These are phyloP conservation scores for Hemitrygon akajei DNA, from an alignment of 2,797 vertebrate genomes.

Conservation along the genomic window DNA sequence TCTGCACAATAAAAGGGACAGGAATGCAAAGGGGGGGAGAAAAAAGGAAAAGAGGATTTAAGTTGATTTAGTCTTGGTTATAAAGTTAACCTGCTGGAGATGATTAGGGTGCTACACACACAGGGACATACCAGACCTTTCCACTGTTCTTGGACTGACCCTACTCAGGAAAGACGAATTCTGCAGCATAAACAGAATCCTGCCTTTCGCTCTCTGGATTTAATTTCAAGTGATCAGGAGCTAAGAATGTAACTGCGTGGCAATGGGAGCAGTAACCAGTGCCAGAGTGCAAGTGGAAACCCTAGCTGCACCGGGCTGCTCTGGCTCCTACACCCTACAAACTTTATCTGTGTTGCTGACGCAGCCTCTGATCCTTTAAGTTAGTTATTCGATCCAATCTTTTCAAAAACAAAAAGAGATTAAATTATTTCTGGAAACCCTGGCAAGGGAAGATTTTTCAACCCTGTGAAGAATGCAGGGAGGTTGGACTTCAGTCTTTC, in stretches of 20 bases:
- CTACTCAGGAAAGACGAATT: background rate
- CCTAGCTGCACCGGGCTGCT: background rate
- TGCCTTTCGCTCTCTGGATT: constrained; percentile 26
- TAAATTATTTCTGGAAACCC: background rate
- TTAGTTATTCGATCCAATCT: background rate
- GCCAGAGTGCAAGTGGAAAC: constrained; percentile 50
- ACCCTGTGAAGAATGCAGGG: background rate
- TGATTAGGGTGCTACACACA: background rate
- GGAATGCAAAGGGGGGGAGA: background rate
- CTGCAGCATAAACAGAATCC: background rate
- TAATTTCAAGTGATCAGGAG: background rate
- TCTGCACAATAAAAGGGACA: background rate
- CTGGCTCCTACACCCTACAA: background rate
- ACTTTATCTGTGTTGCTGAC: background rate
- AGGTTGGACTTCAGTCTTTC: background rate
- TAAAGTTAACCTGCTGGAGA: background rate
- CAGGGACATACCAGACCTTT: background rate
- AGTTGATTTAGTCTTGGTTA: background rate
- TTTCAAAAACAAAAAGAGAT: background rate
- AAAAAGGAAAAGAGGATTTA: background rate
- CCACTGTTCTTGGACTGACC: constrained; percentile 7
- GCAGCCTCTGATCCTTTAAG: background rate
- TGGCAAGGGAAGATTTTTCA: background rate
- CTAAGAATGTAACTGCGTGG: constrained; percentile 45
- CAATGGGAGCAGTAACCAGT: constrained; percentile 41